Evolutionary conservation across 2,797 vertebrate genomes (phyloP), one percentile per base, ranked within the genome.

Genomic region (Babyrousa celebensis): DNA sequence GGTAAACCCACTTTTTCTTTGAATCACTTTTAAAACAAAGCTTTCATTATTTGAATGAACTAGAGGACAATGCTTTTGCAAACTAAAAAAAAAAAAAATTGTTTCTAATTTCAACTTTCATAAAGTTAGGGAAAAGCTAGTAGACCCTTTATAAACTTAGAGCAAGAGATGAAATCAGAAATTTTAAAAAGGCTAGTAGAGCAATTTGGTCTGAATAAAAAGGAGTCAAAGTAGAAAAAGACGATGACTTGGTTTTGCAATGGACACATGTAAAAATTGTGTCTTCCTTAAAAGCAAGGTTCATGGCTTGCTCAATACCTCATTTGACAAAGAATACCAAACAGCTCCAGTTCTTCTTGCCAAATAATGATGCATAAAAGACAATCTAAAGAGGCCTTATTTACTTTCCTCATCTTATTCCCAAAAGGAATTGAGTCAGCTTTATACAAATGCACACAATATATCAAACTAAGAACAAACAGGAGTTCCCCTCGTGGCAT

Each of bases 61-160:
- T 60, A 27, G 85, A 96, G 12, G 52, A 62, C 2, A 40, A 15
- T 23, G 5, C 84, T 88, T 74, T 43, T 85, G 56, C 23, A 85
- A 36, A 85, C 70, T 90, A 56, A 23, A 67, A 89, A 16, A 36
- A 36, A 36, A 36, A 36, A 48, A 48, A 6, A 21, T 95, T 78
- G 96, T 62, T 27, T 85, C 71, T 87, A 36, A 77, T 85, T 96
- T 93, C 48, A 80, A 65, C 72, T 89, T 96, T 62, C n/a, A 58
- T 82, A n/a, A 83, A 91, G 18, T 91, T 91, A 92, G 29, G 70
- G 58, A 54, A 65, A 91, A 85, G 17, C 58, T 85, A 71, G 52
- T 29, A 60, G 82, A 58, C 32, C 70, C 32, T 85, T 90, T 83
- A 56, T 93, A 83, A 95, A 18, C n/a, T 67, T 32, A 65, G 75